Evolutionary conservation across 2,113 vertebrate genomes (phyloP).

Genomic region (Plectropomus leopardus): DNA sequence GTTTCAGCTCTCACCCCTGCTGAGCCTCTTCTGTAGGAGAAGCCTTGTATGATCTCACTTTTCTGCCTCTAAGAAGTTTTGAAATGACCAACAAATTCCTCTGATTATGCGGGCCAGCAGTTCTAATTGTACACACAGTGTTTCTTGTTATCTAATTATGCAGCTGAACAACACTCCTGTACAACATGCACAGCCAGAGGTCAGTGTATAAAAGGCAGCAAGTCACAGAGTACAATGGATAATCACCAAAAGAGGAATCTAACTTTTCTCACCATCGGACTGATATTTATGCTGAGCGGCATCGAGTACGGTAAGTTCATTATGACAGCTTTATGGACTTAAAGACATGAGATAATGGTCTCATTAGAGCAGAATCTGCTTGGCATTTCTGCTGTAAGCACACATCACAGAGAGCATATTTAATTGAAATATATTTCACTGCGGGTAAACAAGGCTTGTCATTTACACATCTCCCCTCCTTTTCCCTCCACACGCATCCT

Average conservation of each 20-base stretch:
- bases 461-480: slow-evolving; percentile 1
- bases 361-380: slow-evolving; percentile 38
- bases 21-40: not conserved
- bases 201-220: slow-evolving; percentile 33
- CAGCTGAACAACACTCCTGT: slow-evolving; percentile 39
- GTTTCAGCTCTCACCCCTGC: not conserved
- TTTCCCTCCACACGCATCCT: not conserved
- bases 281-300: slow-evolving; percentile 88
- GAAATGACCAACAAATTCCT: slow-evolving; percentile 53
- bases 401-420: slow-evolving; percentile 27
- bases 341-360: slow-evolving; percentile 26
- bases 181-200: slow-evolving; percentile 37
- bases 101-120: slow-evolving; percentile 38
- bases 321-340: slow-evolving; percentile 27
- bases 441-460: slow-evolving; percentile 16
- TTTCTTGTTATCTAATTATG: slow-evolving; percentile 68
- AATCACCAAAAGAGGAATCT: slow-evolving; percentile 79
- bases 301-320: slow-evolving; percentile 88
- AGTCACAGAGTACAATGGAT: slow-evolving; percentile 76
- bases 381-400: slow-evolving; percentile 25
- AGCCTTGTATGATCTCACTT: not conserved
- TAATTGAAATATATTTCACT: slow-evolving; percentile 29
- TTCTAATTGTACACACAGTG: slow-evolving; percentile 75
- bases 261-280: slow-evolving; percentile 85
- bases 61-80: slow-evolving; percentile 17